These are phyloP conservation scores for Galerucella pusilla DNA, from an alignment of 2,888 invertebrate genomes.

Conservation along the genomic window DNA sequence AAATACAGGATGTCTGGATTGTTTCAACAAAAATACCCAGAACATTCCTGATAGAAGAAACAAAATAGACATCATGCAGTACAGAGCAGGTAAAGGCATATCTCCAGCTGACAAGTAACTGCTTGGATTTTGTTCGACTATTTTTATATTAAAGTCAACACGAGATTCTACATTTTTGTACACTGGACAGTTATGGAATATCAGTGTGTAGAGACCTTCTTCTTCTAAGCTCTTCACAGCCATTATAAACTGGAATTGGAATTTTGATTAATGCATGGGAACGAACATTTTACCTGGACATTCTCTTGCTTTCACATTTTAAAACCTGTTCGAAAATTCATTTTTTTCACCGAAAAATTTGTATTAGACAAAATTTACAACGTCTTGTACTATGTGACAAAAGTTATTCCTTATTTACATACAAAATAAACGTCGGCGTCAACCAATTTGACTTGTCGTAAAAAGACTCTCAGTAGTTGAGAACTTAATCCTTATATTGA, in stretches of 20 bases:
- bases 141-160: constrained; percentile 81
- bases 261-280: not conserved
- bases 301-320: too few species aligned
- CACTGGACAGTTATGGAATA: constrained; percentile 91
- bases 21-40: constrained; percentile 89
- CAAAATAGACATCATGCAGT: constrained; percentile 89
- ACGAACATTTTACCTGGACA: too few species aligned
- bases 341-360: too few species aligned
- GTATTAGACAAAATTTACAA: too few species aligned
- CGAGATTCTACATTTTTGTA: constrained; percentile 63
- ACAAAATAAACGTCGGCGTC: too few species aligned
- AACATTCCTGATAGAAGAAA: constrained; percentile 91
- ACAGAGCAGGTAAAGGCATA: constrained; percentile 93
- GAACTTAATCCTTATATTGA: too few species aligned
- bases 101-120: constrained; percentile 96
- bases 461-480: too few species aligned
- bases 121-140: constrained; percentile 89
- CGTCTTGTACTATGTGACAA: too few species aligned
- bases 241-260: constrained; percentile 77
- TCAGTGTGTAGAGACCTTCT: constrained; percentile 93
- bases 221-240: constrained; percentile 79
- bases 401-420: too few species aligned
- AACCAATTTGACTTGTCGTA: too few species aligned
- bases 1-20: constrained; percentile 81
- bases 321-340: too few species aligned